phyloP scores from a whole-genome alignment of 2,888 invertebrate species.

The Sycophila texana region DNA sequence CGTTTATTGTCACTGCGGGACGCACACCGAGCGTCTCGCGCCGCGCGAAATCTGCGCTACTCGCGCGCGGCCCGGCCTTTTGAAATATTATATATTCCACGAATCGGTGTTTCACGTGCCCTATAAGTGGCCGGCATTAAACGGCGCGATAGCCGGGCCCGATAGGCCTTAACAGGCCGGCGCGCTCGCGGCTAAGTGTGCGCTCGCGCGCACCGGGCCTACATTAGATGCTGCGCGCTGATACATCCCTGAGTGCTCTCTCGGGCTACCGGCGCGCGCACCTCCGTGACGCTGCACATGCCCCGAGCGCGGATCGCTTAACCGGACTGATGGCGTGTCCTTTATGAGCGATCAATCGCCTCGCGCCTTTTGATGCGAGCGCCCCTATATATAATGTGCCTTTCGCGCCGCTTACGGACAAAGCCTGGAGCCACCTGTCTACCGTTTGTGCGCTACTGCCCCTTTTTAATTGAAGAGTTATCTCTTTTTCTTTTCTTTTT shows the following conservation, averaged over 20 bases:
- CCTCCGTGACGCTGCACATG: constrained; percentile 30
- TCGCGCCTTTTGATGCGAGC: constrained; percentile 27
- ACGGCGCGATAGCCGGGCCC: constrained; percentile 58
- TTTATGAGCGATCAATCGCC: constrained; percentile 52
- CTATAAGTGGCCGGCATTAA: constrained; percentile 59
- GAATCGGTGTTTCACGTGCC: constrained; percentile 61
- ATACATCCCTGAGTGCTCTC: constrained; percentile 32
- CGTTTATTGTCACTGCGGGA: constrained; percentile 29
- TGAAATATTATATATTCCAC: constrained; percentile 53
- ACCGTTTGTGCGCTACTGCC: too few species aligned
- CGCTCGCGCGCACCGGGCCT: neutral
- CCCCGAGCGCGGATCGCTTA: constrained; percentile 45
- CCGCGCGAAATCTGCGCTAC: constrained; percentile 25
- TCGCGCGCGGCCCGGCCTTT: constrained; percentile 12
- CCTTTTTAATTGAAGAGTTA: constrained; percentile 26
- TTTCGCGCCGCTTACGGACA: too few species aligned
- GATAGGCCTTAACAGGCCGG: constrained; percentile 61
- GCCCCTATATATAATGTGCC: neutral
- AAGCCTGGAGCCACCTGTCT: too few species aligned
- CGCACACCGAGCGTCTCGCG: too few species aligned
- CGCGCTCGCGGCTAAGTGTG: constrained; percentile 14
- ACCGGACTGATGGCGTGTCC: constrained; percentile 43
- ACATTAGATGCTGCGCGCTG: constrained; percentile 51
- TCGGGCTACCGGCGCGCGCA: constrained; percentile 15
- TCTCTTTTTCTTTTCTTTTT: neutral